Evolutionary conservation across 2,113 vertebrate genomes (phyloP), one percentile per base, ranked within the genome.

Genomic region (Scortum barcoo): DNA sequence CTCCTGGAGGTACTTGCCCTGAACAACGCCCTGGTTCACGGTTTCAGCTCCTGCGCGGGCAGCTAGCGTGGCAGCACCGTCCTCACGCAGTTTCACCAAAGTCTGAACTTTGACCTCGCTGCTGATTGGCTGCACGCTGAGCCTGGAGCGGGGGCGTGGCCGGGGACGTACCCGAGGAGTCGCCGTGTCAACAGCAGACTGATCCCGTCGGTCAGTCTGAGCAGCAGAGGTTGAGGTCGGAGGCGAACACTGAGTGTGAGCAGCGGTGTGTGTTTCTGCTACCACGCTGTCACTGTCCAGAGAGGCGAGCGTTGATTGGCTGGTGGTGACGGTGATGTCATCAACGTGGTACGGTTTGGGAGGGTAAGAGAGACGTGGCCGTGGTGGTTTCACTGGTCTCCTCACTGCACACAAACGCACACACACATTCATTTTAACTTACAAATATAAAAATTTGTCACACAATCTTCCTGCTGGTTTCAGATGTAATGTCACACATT

Each of bases 81-180:
- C 92, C 1, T 94, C 94, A 9, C 92, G 92, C 1, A 95, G 85
- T 38, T 94, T 95, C 69, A 96, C 95, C 72, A 96, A 80, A 60
- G 92, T 94, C 78, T 96, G 95, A 92, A 92, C 92, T 87, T 95
- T 95, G 71, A 92, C 93, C 76, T 96, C 95, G 89, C 82, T 95
- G 84, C 90, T 56, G 54, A 78, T 19, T 7, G 86, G 84, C 30
- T 40, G 89, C 1, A 96, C 86, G 73, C 93, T 93, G 82, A 83
- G 80, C 89, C 95, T 96, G 72, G 97, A 95, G 54, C 98, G 97
- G 69, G 98, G 98, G 66, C 94, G 98, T 85, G 97, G 97, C 91
- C 95, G 96, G 24, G 98, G 98, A 48, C 89, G 95, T 92, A 89
- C 76, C 7, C 56, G 22, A 0, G 50, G 17, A 7, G 72, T 2